These are phyloP conservation scores for Hymenopus coronatus DNA, from an alignment of 2,888 invertebrate genomes.

Conservation along the genomic window DNA sequence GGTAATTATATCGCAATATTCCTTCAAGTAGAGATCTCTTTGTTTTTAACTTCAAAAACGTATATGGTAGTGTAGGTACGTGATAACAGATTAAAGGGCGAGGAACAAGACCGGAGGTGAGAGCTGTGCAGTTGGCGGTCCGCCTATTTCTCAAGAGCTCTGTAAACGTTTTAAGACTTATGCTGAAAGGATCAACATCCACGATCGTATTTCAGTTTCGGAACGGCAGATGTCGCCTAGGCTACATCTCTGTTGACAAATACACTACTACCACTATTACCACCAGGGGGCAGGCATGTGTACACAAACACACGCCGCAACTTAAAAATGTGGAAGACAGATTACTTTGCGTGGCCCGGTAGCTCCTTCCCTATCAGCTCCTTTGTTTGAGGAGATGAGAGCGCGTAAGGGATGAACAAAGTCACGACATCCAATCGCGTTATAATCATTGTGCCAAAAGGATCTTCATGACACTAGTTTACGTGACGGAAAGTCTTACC, in stretches of 20 bases:
- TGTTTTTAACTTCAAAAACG: too few species aligned
- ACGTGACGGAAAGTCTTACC: too few species aligned
- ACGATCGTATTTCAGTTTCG: conserved; percentile 25
- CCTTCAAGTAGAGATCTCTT: too few species aligned
- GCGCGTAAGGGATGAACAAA: background rate
- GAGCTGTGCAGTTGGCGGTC: conserved; percentile 2
- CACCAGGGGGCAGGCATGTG: conserved; percentile 5
- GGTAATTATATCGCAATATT: too few species aligned
- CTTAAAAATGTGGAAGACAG: conserved; percentile 41
- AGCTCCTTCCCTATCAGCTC: conserved; percentile 18
- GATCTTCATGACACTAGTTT: too few species aligned
- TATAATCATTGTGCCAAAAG: too few species aligned
- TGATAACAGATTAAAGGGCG: background rate
- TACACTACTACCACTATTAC: conserved; percentile 16
- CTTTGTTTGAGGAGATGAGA: conserved; percentile 7
- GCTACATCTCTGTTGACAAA: conserved; percentile 27
- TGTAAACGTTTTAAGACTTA: conserved; percentile 35
- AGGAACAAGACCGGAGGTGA: background rate
- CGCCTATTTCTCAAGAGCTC: conserved; percentile 32
- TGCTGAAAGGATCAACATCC: conserved; percentile 31
- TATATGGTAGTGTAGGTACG: too few species aligned
- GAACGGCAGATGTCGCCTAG: background rate
- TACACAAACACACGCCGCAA: conserved; percentile 32
- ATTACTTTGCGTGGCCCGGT: conserved; percentile 36
- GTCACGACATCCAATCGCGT: background rate